phyloP scores from a whole-genome alignment of 2,888 invertebrate species.

The Stomorhina lunata region DNA sequence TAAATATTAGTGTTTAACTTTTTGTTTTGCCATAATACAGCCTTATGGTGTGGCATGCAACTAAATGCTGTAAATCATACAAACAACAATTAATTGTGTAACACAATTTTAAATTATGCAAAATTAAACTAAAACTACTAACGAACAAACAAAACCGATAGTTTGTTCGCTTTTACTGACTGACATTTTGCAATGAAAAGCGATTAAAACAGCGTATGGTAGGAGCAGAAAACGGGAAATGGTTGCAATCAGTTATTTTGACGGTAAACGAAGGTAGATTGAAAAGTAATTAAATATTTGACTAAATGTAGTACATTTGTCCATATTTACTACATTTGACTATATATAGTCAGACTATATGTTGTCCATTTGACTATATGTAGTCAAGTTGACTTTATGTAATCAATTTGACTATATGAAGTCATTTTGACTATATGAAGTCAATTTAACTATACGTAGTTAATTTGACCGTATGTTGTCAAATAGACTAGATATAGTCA shows the following conservation, averaged over 20 bases:
- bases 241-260: conserved; percentile 49
- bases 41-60: conserved; percentile 50
- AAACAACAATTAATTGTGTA: conserved; percentile 69
- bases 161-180: background rate
- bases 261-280: background rate
- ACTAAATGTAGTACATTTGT: too few species aligned
- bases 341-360: too few species aligned
- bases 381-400: too few species aligned
- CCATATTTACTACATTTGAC: too few species aligned
- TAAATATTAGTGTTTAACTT: conserved; percentile 47
- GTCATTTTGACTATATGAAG: too few species aligned
- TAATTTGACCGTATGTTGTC: too few species aligned
- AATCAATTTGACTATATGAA: too few species aligned
- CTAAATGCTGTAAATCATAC: conserved; percentile 58
- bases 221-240: background rate
- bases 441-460: too few species aligned
- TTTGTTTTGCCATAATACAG: background rate
- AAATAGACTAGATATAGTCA: too few species aligned
- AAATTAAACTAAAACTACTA: conserved; percentile 58
- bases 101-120: conserved; percentile 77
- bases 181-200: conserved; percentile 6
- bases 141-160: conserved; percentile 40
- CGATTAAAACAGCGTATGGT: background rate
- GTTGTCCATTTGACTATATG: too few species aligned
- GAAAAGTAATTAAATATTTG: too few species aligned